These are phyloP conservation scores for Castor canadensis DNA, from an alignment of 2,113 vertebrate species.

Conservation along the genomic window DNA sequence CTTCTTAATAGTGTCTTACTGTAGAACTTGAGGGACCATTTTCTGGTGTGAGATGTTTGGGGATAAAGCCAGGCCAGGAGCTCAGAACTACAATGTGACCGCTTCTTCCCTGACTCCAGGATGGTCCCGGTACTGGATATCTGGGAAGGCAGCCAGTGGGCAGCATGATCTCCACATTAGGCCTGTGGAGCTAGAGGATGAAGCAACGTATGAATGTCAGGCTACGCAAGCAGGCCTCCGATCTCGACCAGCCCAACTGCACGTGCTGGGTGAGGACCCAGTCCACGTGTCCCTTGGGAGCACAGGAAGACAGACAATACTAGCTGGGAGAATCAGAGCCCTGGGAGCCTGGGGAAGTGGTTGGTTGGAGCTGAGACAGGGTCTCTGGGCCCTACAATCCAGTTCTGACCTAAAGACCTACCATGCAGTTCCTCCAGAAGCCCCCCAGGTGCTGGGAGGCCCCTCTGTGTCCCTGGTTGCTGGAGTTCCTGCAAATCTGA, in stretches of 20 bases:
- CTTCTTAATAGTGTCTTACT: neutral
- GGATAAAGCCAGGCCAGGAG: neutral
- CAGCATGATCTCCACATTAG: constrained; percentile 93
- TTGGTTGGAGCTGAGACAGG: neutral
- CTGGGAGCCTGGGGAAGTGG: neutral
- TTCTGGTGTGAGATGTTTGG: neutral
- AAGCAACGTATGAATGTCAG: constrained; percentile 94
- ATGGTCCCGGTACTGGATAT: constrained; percentile 93
- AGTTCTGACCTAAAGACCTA: constrained; percentile 24
- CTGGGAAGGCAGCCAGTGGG: constrained; percentile 88
- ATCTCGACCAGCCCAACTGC: constrained; percentile 91
- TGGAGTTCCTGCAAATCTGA: constrained; percentile 90
- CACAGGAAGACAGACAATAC: neutral
- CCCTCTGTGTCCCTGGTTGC: constrained; percentile 91
- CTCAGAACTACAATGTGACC: neutral
- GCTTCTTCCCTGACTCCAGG: constrained; percentile 80
- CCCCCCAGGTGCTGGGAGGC: constrained; percentile 90
- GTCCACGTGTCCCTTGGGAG: neutral
- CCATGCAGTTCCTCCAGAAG: constrained; percentile 89
- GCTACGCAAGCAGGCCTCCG: constrained; percentile 92
- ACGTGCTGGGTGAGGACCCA: constrained; percentile 88
- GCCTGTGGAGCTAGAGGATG: constrained; percentile 90
- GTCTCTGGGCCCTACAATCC: neutral
- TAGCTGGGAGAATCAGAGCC: neutral
- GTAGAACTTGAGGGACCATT: neutral